Evolutionary conservation across 2,113 vertebrate species (phyloP).

Genomic region (Irena cyanogastra): DNA sequence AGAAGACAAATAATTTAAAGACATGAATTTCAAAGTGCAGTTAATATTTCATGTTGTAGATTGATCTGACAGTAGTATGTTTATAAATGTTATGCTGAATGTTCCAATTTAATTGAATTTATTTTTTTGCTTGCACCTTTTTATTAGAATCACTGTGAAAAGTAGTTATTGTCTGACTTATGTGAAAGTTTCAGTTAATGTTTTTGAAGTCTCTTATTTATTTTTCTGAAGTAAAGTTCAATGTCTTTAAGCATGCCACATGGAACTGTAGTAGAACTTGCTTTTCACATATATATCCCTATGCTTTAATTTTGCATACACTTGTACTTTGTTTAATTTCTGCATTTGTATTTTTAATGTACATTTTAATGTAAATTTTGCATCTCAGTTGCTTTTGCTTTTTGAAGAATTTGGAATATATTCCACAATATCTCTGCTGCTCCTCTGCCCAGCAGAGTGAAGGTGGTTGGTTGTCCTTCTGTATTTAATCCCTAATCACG

Average conservation of each 20-base stretch:
- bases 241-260: background rate
- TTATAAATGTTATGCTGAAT: background rate
- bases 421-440: background rate
- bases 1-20: conserved; percentile 3
- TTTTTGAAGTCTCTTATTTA: background rate
- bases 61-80: background rate
- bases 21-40: background rate
- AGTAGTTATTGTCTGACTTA: background rate
- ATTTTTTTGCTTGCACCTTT: background rate
- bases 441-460: background rate
- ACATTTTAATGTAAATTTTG: background rate
- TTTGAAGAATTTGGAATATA: background rate
- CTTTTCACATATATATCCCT: background rate
- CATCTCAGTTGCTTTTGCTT: background rate
- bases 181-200: background rate
- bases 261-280: background rate
- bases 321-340: background rate
- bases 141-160: background rate
- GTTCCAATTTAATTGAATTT: background rate
- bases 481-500: background rate
- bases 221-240: background rate
- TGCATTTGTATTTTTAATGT: background rate
- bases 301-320: background rate
- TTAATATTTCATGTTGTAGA: background rate
- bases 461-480: background rate